Evolutionary conservation across 2,888 invertebrate species (phyloP), one percentile per base, ranked within the genome.

Genomic region (Agrotis segetum): DNA sequence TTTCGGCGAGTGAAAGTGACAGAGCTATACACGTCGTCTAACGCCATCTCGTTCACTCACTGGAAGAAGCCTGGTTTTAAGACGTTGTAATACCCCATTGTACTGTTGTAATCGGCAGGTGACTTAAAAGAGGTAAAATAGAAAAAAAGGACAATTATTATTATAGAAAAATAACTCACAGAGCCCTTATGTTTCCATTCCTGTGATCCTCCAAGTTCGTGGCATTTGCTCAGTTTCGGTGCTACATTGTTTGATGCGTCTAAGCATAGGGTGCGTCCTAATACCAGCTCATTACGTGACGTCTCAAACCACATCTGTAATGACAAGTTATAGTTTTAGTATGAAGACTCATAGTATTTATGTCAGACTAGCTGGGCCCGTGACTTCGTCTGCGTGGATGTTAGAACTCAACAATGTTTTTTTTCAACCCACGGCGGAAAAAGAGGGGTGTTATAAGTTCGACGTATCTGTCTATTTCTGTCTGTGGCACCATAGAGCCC

Each of bases 201-300:
- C 93, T 99, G 99, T 81, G 98, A 97, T 0, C 98, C 98, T 16
- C 98, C 98, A 96, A 98, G 98, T 91, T 98, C 99, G 88, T 99
- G 99, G 88, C 99, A 99, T 93, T 99, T 99, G 84, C 98, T 97
- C 14, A 99, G 95, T 69, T 97, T 96, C 0, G 99, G 98, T 61
- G 96, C 95, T 16, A 96, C 94, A 46, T 94, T 94, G 77, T 97
- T 96, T 0, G 96, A 96, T 0, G 98, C 97, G 93, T 99, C 99
- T 84, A 99, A 92, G 88, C 99, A 99, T 16, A 99, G 94, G 47
- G 98, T 95, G 79, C 98, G 98, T 0, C 98, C 98, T 67, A 99
- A 94, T 16, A 99, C 97, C 49, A 99, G 92, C 92, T 99, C 99
- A 63, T 97, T 96, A 77, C 97, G 98, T 73, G 97, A 97, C 0